phyloP scores from a whole-genome alignment of 1,140 invertebrate species.

The Bombyx mandarina region DNA sequence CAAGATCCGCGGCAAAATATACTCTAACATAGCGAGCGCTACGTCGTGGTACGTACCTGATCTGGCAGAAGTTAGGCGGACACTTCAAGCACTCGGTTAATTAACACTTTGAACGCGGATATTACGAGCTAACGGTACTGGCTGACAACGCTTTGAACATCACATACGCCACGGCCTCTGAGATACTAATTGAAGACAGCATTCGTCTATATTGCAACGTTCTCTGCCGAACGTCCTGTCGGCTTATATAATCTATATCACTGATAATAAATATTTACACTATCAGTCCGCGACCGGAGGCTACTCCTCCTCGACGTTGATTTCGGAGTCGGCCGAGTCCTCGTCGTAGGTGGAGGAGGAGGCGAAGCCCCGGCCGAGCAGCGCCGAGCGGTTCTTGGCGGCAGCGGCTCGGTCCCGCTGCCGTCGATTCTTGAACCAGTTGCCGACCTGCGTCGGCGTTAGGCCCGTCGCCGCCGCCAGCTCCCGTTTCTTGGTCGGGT shows the following conservation, averaged over 20 bases:
- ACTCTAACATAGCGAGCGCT: conserved; percentile 2
- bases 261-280: conserved; percentile 22
- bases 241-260: conserved; percentile 24
- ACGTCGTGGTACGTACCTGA: conserved; percentile 46
- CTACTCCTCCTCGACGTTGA: conserved; percentile 67
- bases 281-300: conserved; percentile 38
- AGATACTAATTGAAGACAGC: conserved; percentile 24
- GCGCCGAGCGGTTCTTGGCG: conserved; percentile 95
- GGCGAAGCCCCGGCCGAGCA: conserved; percentile 59
- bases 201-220: conserved; percentile 35
- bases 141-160: conserved; percentile 36
- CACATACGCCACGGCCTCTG: conserved; percentile 40
- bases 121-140: conserved; percentile 38
- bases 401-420: conserved; percentile 98
- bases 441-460: conserved; percentile 99
- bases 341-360: conserved; percentile 66
- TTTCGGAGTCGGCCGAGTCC: conserved; percentile 64
- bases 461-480: conserved; percentile 97
- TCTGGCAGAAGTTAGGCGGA: conserved; percentile 22
- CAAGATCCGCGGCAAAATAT: not conserved
- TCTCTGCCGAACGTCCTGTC: conserved; percentile 19
- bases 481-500: conserved; percentile 98
- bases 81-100: conserved; percentile 43
- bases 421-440: conserved; percentile 99
- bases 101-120: conserved; percentile 33